Percentiles rank a stretch among this genome's conserved stretches.
These are phyloP conservation scores for Drosophila affinis DNA, from an alignment of 2,888 invertebrate genomes.

Conservation along the genomic window DNA sequence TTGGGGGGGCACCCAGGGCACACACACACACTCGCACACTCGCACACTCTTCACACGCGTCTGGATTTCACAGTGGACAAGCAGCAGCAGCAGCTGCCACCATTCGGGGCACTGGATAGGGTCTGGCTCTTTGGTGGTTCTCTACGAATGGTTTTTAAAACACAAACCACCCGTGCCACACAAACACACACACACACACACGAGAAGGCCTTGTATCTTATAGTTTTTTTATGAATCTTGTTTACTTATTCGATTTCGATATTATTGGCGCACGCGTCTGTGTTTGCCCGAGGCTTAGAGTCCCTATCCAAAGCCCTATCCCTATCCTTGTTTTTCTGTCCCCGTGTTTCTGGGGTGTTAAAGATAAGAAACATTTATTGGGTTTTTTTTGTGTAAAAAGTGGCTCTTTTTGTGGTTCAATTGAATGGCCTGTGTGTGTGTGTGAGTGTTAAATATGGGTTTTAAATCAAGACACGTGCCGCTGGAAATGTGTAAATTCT, in stretches of 20 bases:
- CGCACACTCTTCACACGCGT: slow-evolving; percentile 75
- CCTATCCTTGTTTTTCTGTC: slow-evolving; percentile 18
- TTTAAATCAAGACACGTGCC: slow-evolving; percentile 48
- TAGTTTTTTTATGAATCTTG: slow-evolving; percentile 57
- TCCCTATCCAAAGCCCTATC: slow-evolving; percentile 26
- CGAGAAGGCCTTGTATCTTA: slow-evolving; percentile 42
- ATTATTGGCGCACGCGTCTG: slow-evolving; percentile 65
- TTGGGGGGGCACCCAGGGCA: slow-evolving; percentile 43
- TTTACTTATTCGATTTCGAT: slow-evolving; percentile 72
- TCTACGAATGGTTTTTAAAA: slow-evolving; percentile 29
- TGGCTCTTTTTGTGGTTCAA: slow-evolving; percentile 31
- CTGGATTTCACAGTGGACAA: slow-evolving; percentile 61
- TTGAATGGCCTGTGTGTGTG: neutral
- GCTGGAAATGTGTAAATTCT: slow-evolving; percentile 10
- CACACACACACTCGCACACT: slow-evolving; percentile 46
- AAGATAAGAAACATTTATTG: slow-evolving; percentile 42
- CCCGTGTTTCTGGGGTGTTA: slow-evolving; percentile 35
- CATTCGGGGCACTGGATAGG: slow-evolving; percentile 19
- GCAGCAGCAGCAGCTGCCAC: slow-evolving; percentile 49
- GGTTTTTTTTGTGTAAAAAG: slow-evolving; percentile 41
- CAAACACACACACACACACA: slow-evolving; percentile 21
- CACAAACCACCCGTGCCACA: slow-evolving; percentile 35
- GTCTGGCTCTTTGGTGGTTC: slow-evolving; percentile 7
- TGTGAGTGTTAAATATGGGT: slow-evolving; percentile 25
- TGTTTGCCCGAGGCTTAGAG: slow-evolving; percentile 61